Evolutionary conservation across 1,140 invertebrate species (phyloP), one percentile per base, ranked within the genome.

Genomic region (Aphelenchoides avenae): DNA sequence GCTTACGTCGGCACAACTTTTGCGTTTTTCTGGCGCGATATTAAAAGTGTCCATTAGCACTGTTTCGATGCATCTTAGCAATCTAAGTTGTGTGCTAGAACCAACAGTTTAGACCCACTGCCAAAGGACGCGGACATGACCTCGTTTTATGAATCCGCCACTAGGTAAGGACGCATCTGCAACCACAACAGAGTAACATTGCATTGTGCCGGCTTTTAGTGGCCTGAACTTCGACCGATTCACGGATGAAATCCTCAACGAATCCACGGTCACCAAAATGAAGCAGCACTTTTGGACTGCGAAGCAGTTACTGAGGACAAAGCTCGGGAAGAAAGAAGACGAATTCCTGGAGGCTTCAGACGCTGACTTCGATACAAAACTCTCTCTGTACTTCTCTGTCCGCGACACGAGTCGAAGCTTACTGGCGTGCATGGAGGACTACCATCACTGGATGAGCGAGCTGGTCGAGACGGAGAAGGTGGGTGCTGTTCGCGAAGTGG

Each of bases 221-320:
- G 66, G 66, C 4, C 58, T 69, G 51, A 73, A 66, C 37, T 79
- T 78, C 55, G 80, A 80, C 59, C 71, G 77, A 37, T 76, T 77
- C 61, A 60, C 70, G 7, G 58, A 61, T 41, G 80, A 81, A 56
- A 75, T 79, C 43, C 74, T 78, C 46, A 80, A 82, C 55, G 79
- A 79, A 40, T 84, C 84, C 30, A 80, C 85, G 0, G 79, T 87
- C 1, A 82, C 83, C 22, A 87, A 88, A 77, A 87, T 94, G 84
- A 89, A 95, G 77, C 89, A 93, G 77, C 89, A 94, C 61, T 97
- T 90, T 79, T 99, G 92, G 92, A 87, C 95, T 29, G 95, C 93
- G 3, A 97, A 96, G 77, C 92, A 96, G 80, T 86, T 88, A 42
- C 85, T 98, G 26, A 85, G 91, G 49, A 83, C 88, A 68, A 96